These are phyloP conservation scores for Phymatocera aterrima DNA, from an alignment of 2,888 invertebrate genomes.

Conservation along the genomic window DNA sequence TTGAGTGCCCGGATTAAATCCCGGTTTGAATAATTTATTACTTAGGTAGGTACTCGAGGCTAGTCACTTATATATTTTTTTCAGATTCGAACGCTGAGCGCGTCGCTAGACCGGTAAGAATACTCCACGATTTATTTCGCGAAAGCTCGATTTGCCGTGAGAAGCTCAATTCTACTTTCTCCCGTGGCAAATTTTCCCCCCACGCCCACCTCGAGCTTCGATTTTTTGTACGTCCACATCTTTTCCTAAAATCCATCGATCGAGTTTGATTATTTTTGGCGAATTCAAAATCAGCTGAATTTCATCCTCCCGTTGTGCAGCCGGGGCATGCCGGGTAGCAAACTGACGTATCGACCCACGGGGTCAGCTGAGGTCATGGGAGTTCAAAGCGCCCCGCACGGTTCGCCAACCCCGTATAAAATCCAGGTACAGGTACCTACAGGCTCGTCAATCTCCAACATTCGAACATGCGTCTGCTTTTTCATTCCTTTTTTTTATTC, in stretches of 20 bases:
- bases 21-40: neutral
- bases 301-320: conserved; percentile 47
- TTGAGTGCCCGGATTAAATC: conserved; percentile 22
- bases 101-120: too few relatives aligned
- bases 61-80: too few relatives aligned
- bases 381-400: conserved; percentile 69
- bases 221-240: too few relatives aligned
- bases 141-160: too few relatives aligned
- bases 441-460: neutral
- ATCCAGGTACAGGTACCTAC: conserved; percentile 44
- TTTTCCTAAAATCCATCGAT: too few relatives aligned
- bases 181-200: too few relatives aligned
- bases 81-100: too few relatives aligned
- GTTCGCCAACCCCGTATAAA: conserved; percentile 61
- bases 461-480: neutral
- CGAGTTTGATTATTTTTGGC: neutral
- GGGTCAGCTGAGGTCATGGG: conserved; percentile 71
- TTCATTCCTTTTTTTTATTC: neutral
- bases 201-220: too few relatives aligned
- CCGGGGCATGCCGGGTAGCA: conserved; percentile 54
- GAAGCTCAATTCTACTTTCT: too few relatives aligned
- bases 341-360: conserved; percentile 71
- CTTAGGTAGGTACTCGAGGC: too few relatives aligned
- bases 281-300: conserved; percentile 46
- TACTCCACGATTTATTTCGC: too few relatives aligned